Conservation (phyloP, 2,888 invertebrate genomes). For the Amblyteles armatorius region DNA sequence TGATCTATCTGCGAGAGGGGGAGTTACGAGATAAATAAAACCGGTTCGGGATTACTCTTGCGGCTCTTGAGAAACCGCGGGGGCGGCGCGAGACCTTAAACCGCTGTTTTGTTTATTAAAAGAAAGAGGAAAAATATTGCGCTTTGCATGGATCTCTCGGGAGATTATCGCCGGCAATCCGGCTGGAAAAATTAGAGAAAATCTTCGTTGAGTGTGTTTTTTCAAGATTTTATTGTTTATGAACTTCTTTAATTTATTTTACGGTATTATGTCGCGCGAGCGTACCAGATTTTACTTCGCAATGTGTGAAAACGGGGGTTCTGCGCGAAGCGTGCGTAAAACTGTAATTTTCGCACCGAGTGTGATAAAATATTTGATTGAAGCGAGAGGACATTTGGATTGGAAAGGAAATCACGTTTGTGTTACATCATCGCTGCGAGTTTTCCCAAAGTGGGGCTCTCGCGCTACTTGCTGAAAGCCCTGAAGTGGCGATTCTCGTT, state of each 20-base stretch:
- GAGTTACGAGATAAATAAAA: constrained; percentile 2
- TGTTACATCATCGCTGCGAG: neutral
- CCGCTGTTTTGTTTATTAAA: neutral
- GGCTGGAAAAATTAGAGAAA: neutral
- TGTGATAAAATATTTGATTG: neutral
- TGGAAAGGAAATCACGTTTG: neutral
- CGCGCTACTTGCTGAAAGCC: neutral
- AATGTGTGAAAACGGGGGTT: too few species aligned
- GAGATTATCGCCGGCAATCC: neutral
- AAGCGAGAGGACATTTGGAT: neutral
- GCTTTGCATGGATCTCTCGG: neutral
- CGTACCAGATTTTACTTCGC: too few species aligned
- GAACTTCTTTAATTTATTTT: too few species aligned
- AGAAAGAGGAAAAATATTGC: neutral
- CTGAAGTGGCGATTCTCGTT: neutral
- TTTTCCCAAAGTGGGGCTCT: neutral
- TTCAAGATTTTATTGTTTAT: too few species aligned
- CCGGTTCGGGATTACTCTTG: neutral
- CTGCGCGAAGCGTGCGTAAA: too few species aligned
- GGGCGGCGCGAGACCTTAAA: neutral
- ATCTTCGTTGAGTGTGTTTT: too few species aligned
- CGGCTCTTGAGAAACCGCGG: neutral
- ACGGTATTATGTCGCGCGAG: too few species aligned
- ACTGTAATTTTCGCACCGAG: too few species aligned
- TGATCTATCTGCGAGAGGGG: constrained; percentile 15